phyloP scores from a whole-genome alignment of 2,888 invertebrate species.

The Hypsopygia costalis region DNA sequence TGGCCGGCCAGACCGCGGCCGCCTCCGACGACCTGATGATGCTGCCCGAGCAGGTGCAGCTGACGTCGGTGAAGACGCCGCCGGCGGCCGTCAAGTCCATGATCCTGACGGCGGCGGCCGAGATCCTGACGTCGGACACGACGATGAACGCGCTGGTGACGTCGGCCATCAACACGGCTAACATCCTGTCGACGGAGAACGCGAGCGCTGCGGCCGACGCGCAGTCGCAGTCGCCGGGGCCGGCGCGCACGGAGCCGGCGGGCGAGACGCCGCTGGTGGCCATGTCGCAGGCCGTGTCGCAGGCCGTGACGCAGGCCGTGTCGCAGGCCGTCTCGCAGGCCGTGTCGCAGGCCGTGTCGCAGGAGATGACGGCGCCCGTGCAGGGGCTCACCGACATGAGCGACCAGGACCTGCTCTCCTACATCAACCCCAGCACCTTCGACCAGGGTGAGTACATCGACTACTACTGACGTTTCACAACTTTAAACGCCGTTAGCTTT shows the following conservation, averaged over 20 bases:
- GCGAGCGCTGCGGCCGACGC: conserved; percentile 36
- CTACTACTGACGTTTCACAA: conserved; percentile 33
- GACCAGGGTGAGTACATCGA: conserved; percentile 85
- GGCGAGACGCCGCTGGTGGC: conserved; percentile 62
- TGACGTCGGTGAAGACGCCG: conserved; percentile 73
- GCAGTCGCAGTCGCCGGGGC: conserved; percentile 39
- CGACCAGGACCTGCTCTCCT: conserved; percentile 92
- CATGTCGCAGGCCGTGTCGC: conserved; percentile 76
- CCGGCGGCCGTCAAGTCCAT: conserved; percentile 86
- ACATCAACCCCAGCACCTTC: conserved; percentile 94
- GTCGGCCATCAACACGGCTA: conserved; percentile 74
- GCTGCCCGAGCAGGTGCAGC: conserved; percentile 56
- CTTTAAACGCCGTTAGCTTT: conserved; percentile 12
- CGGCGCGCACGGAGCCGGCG: conserved; percentile 41
- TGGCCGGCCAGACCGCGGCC: conserved; percentile 33
- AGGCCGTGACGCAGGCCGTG: conserved; percentile 71
- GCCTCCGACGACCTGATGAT: conserved; percentile 60
- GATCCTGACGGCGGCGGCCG: conserved; percentile 87
- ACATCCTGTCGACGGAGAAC: conserved; percentile 62
- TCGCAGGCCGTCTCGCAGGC: conserved; percentile 72
- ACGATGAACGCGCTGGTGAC: conserved; percentile 80
- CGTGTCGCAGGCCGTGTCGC: conserved; percentile 70
- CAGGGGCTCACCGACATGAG: conserved; percentile 91
- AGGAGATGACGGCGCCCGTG: conserved; percentile 81
- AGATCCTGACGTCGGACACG: conserved; percentile 83